Evolutionary conservation across 1,140 invertebrate species (phyloP).

Genomic region (Drosophila seguyi): DNA sequence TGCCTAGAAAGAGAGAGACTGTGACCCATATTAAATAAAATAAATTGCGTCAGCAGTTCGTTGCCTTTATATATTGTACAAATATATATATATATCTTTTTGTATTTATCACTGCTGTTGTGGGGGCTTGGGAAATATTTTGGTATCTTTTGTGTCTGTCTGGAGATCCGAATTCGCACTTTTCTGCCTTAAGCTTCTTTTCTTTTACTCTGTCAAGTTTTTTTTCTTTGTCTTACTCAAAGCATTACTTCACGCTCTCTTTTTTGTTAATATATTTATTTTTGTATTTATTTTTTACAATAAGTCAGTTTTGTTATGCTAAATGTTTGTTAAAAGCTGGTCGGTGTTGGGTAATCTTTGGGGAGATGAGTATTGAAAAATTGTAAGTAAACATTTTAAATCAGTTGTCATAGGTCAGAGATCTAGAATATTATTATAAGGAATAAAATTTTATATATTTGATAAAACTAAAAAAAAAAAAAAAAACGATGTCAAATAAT

Average conservation of each 20-base stretch:
- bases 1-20: background rate
- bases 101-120: conserved; percentile 17
- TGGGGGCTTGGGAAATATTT: conserved; percentile 19
- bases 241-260: conserved; percentile 17
- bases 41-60: conserved; percentile 37
- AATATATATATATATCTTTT: background rate
- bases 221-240: conserved; percentile 26
- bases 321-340: conserved; percentile 18
- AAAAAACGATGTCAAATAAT: too few relatives aligned
- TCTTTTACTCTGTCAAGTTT: conserved; percentile 23
- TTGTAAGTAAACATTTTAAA: background rate
- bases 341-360: background rate
- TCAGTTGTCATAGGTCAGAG: conserved; percentile 15
- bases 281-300: conserved; percentile 17
- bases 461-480: too few relatives aligned
- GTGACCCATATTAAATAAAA: conserved; percentile 33
- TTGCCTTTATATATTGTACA: conserved; percentile 12
- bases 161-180: conserved; percentile 22
- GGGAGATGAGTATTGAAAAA: background rate
- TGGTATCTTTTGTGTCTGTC: conserved; percentile 13
- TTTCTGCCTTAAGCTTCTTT: conserved; percentile 21
- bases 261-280: conserved; percentile 4
- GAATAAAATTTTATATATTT: background rate
- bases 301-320: conserved; percentile 12
- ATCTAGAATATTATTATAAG: too few relatives aligned